phyloP scores from a whole-genome alignment of 2,888 invertebrate genomes.

The Nymphalis polychloros region DNA sequence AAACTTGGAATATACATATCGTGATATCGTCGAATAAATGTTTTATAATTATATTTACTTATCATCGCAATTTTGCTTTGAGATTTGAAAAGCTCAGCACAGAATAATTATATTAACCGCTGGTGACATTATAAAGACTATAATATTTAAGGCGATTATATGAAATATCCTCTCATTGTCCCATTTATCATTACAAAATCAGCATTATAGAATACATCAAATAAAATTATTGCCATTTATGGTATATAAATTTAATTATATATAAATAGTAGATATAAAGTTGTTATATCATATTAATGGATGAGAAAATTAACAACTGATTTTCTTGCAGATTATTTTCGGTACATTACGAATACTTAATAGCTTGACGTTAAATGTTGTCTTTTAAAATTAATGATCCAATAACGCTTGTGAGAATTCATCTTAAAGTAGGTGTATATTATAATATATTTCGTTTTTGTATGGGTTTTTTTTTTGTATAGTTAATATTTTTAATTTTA shows the following conservation, averaged over 20 bases:
- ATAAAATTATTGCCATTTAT: not conserved
- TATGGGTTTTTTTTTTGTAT: no score
- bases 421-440: no score
- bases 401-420: no score
- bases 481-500: no score
- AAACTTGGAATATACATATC: no score
- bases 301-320: not conserved
- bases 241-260: not conserved
- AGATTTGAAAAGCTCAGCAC: not conserved
- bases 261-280: no score
- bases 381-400: no score
- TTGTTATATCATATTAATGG: not conserved
- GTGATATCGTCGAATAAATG: not conserved
- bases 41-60: not conserved
- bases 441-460: no score
- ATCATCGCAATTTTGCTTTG: slow-evolving; percentile 6
- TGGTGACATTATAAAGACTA: slow-evolving; percentile 2
- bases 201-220: not conserved
- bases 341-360: no score
- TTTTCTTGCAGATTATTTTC: no score
- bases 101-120: slow-evolving; percentile 5
- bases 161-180: slow-evolving; percentile 6
- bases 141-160: no score
- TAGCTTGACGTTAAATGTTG: no score
- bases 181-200: slow-evolving; percentile 2